phyloP scores from a whole-genome alignment of 2,888 invertebrate species.

The Aporophyla lueneburgensis region DNA sequence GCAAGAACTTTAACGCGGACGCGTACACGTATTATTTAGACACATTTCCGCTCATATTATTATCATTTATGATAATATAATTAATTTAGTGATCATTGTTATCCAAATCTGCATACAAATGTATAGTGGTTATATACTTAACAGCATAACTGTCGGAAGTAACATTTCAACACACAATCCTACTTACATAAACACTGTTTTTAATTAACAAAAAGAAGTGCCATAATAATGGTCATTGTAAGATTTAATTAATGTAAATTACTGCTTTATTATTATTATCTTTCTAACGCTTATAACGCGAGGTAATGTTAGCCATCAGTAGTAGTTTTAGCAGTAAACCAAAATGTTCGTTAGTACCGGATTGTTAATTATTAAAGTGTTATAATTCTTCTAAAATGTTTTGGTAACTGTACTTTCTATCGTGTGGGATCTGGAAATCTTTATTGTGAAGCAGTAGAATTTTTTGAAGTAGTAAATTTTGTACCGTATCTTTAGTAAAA shows the following conservation, averaged over 20 bases:
- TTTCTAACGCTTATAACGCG: slow-evolving; percentile 74
- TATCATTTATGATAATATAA: background rate
- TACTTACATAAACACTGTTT: slow-evolving; percentile 64
- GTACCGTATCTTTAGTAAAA: too few relatives aligned
- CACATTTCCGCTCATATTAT: background rate
- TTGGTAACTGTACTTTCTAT: slow-evolving; percentile 22
- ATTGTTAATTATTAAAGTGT: slow-evolving; percentile 41
- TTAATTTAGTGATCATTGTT: slow-evolving; percentile 18
- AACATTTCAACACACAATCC: slow-evolving; percentile 59
- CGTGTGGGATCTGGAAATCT: background rate
- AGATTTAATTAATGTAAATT: slow-evolving; percentile 77
- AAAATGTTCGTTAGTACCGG: slow-evolving; percentile 40
- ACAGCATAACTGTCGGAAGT: slow-evolving; percentile 33
- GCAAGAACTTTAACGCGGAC: too few relatives aligned
- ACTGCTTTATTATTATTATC: slow-evolving; percentile 68
- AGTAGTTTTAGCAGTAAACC: slow-evolving; percentile 4
- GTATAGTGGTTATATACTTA: slow-evolving; percentile 2
- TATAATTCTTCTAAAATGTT: slow-evolving; percentile 25
- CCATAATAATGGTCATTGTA: slow-evolving; percentile 73
- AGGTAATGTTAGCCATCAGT: slow-evolving; percentile 55
- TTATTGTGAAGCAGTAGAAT: background rate
- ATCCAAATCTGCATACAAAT: slow-evolving; percentile 34
- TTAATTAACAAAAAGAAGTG: slow-evolving; percentile 67
- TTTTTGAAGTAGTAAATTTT: too few relatives aligned
- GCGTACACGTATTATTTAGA: background rate